Base-by-base conservation (phyloP, 1,140 invertebrate genomes). In the Pristionchus pacificus region DNA sequence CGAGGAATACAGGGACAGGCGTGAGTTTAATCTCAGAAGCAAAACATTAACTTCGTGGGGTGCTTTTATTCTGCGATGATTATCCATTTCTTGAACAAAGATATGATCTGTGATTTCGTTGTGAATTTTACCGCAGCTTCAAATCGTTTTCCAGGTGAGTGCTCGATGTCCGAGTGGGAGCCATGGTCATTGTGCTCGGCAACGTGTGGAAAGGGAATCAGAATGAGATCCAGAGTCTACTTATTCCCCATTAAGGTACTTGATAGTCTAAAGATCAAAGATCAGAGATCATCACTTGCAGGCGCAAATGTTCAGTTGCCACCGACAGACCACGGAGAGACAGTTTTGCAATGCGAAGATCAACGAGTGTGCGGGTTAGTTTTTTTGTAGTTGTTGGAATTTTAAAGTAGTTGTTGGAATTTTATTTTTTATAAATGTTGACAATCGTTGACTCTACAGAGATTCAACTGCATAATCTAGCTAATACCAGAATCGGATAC, bases 181-280 rank as follows among this genome's bases (percentile, higher is more conserved):
- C 84, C 85, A 19, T 88, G 87, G 85, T 89, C 89, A 0, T 84
- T 87, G 1, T 91, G 90, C 77, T 88, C 88, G 58, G 87, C 87
- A 1, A 85, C 86, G 1, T 88, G 88, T 80, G 88, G 88, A 3
- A 82, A 85, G 67, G 86, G 87, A 0, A 84, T 87, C 63, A 79
- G 85, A 75, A 92, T 92, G 89, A 87, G 92, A 73, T 89, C 88
- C 0, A 86, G 92, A 67, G 85, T 89, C 71, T 94, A 92, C 84
- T 79, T 88, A 58, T 89, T 91, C 87, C 89, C 91, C 55, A 87
- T 90, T 79, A 91, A 91, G 63, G 63, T 62, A 62, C 15, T 62
- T 62, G n/a, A n/a, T n/a, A n/a, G n/a, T n/a, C n/a, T 49, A 19
- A 49, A 49, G 38, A 49, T 49, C 6, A n/a, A n/a, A n/a, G n/a